A percentile compares a stretch with the other conserved stretches of the same genome.
Evolutionary conservation across 2,797 vertebrate species (phyloP).

Genomic region (Chrosomus eos): DNA sequence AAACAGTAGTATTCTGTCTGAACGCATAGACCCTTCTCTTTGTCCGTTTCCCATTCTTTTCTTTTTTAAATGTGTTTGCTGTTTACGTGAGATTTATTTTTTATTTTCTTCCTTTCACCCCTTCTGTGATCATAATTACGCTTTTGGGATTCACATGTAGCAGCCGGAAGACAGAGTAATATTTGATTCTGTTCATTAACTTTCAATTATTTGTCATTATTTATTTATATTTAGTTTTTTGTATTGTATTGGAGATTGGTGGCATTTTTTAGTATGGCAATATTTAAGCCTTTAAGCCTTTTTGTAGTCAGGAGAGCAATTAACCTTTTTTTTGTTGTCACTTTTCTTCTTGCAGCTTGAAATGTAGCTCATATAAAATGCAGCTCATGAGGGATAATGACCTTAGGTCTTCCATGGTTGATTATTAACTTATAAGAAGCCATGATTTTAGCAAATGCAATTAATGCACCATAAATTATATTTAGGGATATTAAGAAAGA

Average conservation of each 20-base stretch:
- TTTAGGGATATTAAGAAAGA: slow-evolving; percentile 53
- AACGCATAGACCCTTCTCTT: not conserved
- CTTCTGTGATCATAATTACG: slow-evolving; percentile 26
- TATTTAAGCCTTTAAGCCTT: not conserved
- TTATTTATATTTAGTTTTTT: not conserved
- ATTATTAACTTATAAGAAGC: slow-evolving; percentile 63
- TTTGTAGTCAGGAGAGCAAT: slow-evolving; percentile 12
- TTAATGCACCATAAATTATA: slow-evolving; percentile 58
- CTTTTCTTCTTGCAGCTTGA: not conserved
- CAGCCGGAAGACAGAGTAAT: not conserved
- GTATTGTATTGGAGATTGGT: not conserved
- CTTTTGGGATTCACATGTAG: slow-evolving; percentile 14
- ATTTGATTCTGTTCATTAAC: slow-evolving; percentile 12
- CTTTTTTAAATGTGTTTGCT: not conserved
- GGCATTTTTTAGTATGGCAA: not conserved
- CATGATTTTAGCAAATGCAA: slow-evolving; percentile 61
- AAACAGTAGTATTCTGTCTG: not conserved
- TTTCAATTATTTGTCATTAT: slow-evolving; percentile 1
- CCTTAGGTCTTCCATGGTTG: slow-evolving; percentile 60
- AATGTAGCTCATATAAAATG: slow-evolving; percentile 53
- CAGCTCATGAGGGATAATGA: slow-evolving; percentile 59
- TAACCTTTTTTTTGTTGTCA: not conserved
- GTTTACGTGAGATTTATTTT: not conserved
- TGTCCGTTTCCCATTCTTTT: not conserved
- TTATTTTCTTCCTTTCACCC: slow-evolving; percentile 13